phyloP scores from a whole-genome alignment of 1,140 invertebrate genomes.

The Drosophila punjabiensis region DNA sequence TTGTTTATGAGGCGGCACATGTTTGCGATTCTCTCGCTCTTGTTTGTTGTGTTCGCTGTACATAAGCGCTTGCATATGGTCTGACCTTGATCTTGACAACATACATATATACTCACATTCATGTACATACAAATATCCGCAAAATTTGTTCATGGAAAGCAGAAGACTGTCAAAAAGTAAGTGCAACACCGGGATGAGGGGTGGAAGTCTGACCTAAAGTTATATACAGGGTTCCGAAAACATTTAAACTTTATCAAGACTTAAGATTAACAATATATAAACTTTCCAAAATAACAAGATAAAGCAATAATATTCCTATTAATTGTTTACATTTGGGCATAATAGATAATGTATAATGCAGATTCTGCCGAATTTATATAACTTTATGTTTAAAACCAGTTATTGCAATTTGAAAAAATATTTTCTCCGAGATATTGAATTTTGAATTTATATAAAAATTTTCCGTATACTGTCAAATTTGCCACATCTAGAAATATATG shows the following conservation, averaged over 20 bases:
- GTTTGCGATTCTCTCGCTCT: slow-evolving; percentile 55
- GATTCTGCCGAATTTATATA: too few relatives aligned
- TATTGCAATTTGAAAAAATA: too few relatives aligned
- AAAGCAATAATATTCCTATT: not conserved
- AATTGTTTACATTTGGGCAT: not conserved
- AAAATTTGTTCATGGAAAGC: not conserved
- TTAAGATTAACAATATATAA: not conserved
- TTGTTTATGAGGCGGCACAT: slow-evolving; percentile 74
- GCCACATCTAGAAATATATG: too few relatives aligned
- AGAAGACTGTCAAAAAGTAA: slow-evolving; percentile 25
- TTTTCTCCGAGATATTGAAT: too few relatives aligned
- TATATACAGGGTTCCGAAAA: slow-evolving; percentile 6
- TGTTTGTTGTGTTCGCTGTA: slow-evolving; percentile 18
- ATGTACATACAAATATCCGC: not conserved
- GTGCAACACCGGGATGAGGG: slow-evolving; percentile 12
- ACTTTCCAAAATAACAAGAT: not conserved
- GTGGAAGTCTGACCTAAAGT: not conserved
- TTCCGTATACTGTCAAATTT: too few relatives aligned
- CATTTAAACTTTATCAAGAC: not conserved
- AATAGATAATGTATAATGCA: not conserved
- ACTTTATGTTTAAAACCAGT: too few relatives aligned
- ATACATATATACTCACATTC: slow-evolving; percentile 1
- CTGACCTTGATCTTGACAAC: slow-evolving; percentile 80
- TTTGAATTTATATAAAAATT: too few relatives aligned
- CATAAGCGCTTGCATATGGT: slow-evolving; percentile 55